Evolutionary conservation across 2,797 vertebrate species (phyloP).

Genomic region (Chaenodraco wilsoni): DNA sequence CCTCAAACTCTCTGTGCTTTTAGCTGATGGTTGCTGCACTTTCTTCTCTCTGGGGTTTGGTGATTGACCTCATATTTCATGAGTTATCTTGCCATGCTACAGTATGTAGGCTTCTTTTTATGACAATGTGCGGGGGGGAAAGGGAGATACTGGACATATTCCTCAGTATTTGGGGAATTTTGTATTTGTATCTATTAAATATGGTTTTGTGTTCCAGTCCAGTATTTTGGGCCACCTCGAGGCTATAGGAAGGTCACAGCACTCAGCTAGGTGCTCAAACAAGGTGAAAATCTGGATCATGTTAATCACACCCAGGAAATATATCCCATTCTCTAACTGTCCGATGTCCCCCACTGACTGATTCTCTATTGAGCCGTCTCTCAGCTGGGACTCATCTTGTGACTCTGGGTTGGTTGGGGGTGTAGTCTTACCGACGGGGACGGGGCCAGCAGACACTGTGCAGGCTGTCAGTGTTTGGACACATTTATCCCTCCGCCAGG

Average conservation of each 20-base stretch:
- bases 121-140: not conserved
- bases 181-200: not conserved
- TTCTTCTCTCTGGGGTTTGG: constrained; percentile 56
- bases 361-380: constrained; percentile 69
- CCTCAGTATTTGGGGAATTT: constrained; percentile 1
- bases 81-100: constrained; percentile 30
- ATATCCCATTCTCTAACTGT: constrained; percentile 57
- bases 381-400: constrained; percentile 68
- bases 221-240: constrained; percentile 16
- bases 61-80: constrained; percentile 68
- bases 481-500: constrained; percentile 69
- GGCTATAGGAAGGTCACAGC: constrained; percentile 55
- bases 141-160: not conserved
- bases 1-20: constrained; percentile 52
- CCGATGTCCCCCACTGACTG: constrained; percentile 64
- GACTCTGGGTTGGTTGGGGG: constrained; percentile 73
- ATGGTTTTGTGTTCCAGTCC: constrained; percentile 9
- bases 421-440: constrained; percentile 74
- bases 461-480: constrained; percentile 75
- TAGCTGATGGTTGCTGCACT: constrained; percentile 45
- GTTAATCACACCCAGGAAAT: constrained; percentile 74
- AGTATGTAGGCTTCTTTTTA: constrained; percentile 9
- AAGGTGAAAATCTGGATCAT: constrained; percentile 76
- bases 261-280: constrained; percentile 44
- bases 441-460: constrained; percentile 66